Conservation (phyloP, 2,888 invertebrate genomes). For the Copidosoma aretas region DNA sequence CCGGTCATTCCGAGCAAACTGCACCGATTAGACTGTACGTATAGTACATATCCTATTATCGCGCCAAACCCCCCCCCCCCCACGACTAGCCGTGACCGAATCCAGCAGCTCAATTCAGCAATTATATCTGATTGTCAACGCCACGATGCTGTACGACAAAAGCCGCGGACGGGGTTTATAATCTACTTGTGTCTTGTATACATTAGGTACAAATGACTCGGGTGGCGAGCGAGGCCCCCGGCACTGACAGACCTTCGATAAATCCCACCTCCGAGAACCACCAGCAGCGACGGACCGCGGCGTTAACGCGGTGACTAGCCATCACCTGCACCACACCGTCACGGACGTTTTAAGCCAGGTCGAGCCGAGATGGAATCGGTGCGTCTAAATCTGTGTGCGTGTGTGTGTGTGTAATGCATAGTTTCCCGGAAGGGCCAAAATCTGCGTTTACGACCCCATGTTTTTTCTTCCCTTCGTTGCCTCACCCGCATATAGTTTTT, state of each 20-base stretch:
- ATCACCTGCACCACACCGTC: background rate
- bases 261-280: constrained; percentile 15
- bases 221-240: constrained; percentile 25
- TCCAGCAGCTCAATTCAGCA: too few species aligned
- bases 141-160: background rate
- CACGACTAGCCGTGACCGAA: too few species aligned
- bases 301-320: background rate
- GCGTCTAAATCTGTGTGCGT: constrained; percentile 9
- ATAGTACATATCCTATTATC: too few species aligned
- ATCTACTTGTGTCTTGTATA: background rate
- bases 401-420: background rate
- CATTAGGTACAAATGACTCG: constrained; percentile 37
- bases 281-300: constrained; percentile 9
- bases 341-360: constrained; percentile 15
- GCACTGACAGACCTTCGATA: background rate
- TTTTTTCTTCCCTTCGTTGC: too few species aligned
- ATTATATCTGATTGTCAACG: too few species aligned
- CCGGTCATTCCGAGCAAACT: too few species aligned
- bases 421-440: too few species aligned
- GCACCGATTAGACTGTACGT: too few species aligned
- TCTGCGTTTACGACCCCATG: too few species aligned
- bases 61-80: too few species aligned
- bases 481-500: too few species aligned
- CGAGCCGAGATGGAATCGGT: constrained; percentile 32
- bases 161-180: background rate